phyloP scores from a whole-genome alignment of 64 coral and sea anemone species.

The Pocillopora verrucosa region DNA sequence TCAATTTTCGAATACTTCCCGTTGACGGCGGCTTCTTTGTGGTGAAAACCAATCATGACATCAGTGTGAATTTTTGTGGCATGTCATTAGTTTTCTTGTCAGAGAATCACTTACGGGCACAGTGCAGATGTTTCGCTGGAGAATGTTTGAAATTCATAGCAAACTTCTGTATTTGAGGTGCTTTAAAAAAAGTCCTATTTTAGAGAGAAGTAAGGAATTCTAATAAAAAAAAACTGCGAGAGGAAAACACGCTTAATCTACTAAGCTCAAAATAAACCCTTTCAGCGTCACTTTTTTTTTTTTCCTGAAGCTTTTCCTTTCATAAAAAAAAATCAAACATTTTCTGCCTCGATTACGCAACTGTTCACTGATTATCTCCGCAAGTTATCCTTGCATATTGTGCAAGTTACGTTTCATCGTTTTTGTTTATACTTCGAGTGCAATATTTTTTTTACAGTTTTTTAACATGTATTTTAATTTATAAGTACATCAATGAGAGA shows the following conservation, averaged over 20 bases:
- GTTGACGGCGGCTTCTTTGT: conserved; percentile 17
- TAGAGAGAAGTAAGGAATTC: background rate
- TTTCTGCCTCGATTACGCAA: background rate
- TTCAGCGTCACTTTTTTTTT: background rate
- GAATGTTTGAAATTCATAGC: background rate
- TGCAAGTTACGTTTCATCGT: too few species aligned
- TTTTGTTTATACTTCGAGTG: background rate
- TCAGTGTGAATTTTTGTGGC: background rate
- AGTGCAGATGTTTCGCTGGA: background rate
- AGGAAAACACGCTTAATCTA: background rate
- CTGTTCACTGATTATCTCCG: background rate
- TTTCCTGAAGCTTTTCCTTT: background rate
- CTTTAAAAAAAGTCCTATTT: background rate
- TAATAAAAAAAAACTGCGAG: background rate
- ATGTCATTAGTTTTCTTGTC: conserved; percentile 1
- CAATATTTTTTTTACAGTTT: background rate
- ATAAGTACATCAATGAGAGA: background rate
- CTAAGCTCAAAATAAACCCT: conserved; percentile 1
- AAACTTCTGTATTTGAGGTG: background rate
- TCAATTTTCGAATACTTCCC: conserved; percentile 5
- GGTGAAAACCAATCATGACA: background rate
- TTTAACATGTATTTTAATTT: background rate
- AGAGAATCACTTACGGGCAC: background rate
- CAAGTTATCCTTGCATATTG: background rate
- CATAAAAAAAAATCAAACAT: background rate